phyloP scores from a whole-genome alignment of 92 coral and sea anemone genomes.

The Porites cylindrica region DNA sequence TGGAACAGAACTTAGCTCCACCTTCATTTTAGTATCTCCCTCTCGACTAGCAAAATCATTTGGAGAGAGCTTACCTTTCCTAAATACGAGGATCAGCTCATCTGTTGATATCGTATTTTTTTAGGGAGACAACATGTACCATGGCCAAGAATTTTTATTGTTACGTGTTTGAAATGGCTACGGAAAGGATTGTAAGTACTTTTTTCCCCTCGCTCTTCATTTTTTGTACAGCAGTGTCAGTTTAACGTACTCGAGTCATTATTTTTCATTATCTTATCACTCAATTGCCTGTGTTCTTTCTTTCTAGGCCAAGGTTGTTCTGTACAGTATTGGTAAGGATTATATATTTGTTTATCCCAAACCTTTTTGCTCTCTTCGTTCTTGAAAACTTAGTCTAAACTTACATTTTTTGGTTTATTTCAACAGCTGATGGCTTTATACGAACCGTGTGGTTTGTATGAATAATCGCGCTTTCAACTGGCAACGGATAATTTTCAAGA shows the following conservation, averaged over 20 bases:
- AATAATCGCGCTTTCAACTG: background rate
- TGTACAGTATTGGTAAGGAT: slow-evolving; percentile 85
- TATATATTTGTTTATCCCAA: background rate
- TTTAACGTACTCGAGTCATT: background rate
- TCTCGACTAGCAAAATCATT: no score
- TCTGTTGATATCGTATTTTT: background rate
- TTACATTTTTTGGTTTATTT: background rate
- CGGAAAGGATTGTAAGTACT: slow-evolving; percentile 65
- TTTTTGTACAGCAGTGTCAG: no score
- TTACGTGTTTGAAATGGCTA: slow-evolving; percentile 82
- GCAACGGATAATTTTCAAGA: background rate
- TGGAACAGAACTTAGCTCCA: no score
- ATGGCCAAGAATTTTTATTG: slow-evolving; percentile 84
- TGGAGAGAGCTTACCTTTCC: no score
- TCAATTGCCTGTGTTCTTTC: background rate
- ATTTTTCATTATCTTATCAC: background rate
- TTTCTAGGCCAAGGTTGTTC: slow-evolving; percentile 80
- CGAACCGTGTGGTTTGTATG: slow-evolving; percentile 95
- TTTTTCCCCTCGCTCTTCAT: background rate
- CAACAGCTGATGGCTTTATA: slow-evolving; percentile 90
- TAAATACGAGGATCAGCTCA: no score
- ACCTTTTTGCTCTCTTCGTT: background rate
- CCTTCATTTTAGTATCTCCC: no score
- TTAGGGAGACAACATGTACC: slow-evolving; percentile 82
- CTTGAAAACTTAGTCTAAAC: background rate